These are phyloP conservation scores for Maniola jurtina DNA, from an alignment of 1,140 invertebrate species.

Conservation along the genomic window DNA sequence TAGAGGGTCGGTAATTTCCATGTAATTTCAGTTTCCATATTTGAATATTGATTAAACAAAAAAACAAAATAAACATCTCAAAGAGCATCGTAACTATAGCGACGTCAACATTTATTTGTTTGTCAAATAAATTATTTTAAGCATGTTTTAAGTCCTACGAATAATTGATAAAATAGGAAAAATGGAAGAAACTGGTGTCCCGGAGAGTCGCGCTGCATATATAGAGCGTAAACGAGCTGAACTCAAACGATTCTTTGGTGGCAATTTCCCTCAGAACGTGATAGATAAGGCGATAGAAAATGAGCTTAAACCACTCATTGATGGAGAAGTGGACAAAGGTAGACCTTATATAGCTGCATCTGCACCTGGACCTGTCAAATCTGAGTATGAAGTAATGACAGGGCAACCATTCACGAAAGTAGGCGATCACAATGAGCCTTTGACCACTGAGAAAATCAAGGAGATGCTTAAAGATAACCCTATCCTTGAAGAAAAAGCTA, in stretches of 20 bases:
- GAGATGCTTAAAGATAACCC: conserved; percentile 60
- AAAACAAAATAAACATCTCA: not conserved
- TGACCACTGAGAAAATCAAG: conserved; percentile 56
- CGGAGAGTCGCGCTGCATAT: conserved; percentile 28
- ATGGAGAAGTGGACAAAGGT: conserved; percentile 26
- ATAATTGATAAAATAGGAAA: conserved; percentile 7
- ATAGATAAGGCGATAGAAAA: conserved; percentile 64
- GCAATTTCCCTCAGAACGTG: conserved; percentile 47
- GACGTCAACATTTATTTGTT: conserved; percentile 2
- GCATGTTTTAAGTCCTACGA: not conserved
- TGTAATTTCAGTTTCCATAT: conserved; percentile 15
- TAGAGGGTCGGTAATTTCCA: too few species aligned
- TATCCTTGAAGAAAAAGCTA: conserved; percentile 62
- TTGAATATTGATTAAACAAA: conserved; percentile 33
- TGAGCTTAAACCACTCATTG: conserved; percentile 53
- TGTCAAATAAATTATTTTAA: too few species aligned
- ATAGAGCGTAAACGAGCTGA: conserved; percentile 59
- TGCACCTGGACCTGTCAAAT: conserved; percentile 46
- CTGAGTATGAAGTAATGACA: conserved; percentile 69
- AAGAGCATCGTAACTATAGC: conserved; percentile 24
- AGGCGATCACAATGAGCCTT: conserved; percentile 51
- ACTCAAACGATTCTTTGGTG: conserved; percentile 55
- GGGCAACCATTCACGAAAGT: conserved; percentile 69
- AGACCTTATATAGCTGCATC: conserved; percentile 60
- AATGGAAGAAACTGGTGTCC: conserved; percentile 30